phyloP scores from a whole-genome alignment of 1,140 invertebrate species.

The Gonatopus flavifemur region DNA sequence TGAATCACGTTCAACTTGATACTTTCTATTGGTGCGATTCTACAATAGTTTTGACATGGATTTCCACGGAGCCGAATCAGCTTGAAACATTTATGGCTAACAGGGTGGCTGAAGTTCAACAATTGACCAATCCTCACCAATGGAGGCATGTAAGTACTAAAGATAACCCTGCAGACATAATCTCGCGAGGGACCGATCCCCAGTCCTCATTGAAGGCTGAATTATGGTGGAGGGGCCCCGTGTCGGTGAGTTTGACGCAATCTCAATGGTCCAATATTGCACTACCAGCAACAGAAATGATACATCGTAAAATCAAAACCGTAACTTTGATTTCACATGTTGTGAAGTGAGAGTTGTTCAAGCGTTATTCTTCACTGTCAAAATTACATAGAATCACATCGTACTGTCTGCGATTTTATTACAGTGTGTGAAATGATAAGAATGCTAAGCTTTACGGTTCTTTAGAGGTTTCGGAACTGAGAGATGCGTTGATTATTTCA shows the following conservation, averaged over 20 bases:
- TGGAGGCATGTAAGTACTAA: conserved; percentile 16
- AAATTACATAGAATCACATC: neutral
- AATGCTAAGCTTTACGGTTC: neutral
- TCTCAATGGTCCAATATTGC: neutral
- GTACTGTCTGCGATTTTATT: neutral
- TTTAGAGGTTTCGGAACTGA: neutral
- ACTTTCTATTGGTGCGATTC: neutral
- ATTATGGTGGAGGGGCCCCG: conserved; percentile 21
- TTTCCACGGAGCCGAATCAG: neutral
- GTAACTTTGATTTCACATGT: neutral
- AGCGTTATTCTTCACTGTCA: neutral
- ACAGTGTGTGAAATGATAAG: neutral
- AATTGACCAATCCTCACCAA: conserved; percentile 13
- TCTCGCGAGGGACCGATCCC: conserved; percentile 11
- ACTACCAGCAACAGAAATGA: neutral
- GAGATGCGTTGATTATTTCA: no score
- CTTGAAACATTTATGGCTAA: conserved; percentile 38
- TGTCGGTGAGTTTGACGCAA: conserved; percentile 6
- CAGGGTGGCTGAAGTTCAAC: conserved; percentile 39
- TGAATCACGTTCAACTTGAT: neutral
- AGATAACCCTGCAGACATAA: conserved; percentile 21
- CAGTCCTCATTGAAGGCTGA: neutral
- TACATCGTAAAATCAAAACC: neutral
- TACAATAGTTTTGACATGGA: neutral
- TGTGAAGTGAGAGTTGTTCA: neutral